Percentiles rank a stretch among this genome's conserved stretches.
These are phyloP conservation scores for Xiphophorus hellerii DNA, from an alignment of 2,113 vertebrate species.

Conservation along the genomic window DNA sequence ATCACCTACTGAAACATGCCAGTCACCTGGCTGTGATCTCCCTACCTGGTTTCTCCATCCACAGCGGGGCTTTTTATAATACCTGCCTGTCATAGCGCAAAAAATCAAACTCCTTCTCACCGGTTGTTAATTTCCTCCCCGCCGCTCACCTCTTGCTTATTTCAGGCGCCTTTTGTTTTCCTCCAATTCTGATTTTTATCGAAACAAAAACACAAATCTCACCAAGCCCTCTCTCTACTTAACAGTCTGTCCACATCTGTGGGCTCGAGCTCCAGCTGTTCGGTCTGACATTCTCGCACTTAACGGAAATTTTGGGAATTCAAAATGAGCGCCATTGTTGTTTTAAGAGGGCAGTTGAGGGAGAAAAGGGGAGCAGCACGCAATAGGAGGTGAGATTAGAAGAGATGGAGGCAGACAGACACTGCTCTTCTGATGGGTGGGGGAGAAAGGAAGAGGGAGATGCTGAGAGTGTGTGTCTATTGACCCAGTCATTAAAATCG, in stretches of 20 bases:
- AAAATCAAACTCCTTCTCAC: conserved; percentile 31
- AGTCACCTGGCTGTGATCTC: conserved; percentile 59
- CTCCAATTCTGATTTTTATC: conserved; percentile 19
- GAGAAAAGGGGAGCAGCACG: background rate
- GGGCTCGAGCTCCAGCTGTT: background rate
- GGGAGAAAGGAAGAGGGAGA: conserved; percentile 19
- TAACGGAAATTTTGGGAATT: conserved; percentile 1
- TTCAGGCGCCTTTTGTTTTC: conserved; percentile 21
- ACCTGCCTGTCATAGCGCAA: conserved; percentile 47
- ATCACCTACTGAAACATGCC: conserved; percentile 57
- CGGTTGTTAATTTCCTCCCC: conserved; percentile 49
- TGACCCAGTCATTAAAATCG: conserved; percentile 71
- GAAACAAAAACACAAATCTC: background rate
- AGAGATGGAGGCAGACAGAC: conserved; percentile 11
- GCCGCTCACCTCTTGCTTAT: conserved; percentile 5
- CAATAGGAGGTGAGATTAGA: conserved; percentile 6
- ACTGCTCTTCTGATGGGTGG: background rate
- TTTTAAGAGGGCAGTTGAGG: conserved; percentile 9
- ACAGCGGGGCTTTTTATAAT: conserved; percentile 52
- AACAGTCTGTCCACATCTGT: conserved; percentile 15
- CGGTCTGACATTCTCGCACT: conserved; percentile 11
- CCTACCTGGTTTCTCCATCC: conserved; percentile 51
- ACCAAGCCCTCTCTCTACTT: background rate
- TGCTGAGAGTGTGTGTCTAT: conserved; percentile 59
- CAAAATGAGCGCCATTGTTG: conserved; percentile 17